Evolutionary conservation across 2,888 invertebrate species (phyloP).

Genomic region (Pristionchus maxplancki): DNA sequence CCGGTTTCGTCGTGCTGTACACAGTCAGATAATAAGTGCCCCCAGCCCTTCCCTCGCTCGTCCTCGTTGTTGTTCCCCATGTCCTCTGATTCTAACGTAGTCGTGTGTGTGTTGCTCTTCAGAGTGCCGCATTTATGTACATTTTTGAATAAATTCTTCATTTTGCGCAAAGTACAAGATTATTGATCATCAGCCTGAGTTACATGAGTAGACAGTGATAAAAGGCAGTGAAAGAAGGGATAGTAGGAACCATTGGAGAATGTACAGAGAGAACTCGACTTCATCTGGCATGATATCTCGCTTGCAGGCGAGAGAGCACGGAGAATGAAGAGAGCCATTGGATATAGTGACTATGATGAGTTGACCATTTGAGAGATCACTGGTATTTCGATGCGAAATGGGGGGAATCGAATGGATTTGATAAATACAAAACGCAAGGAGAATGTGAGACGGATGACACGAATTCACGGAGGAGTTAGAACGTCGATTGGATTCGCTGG

Average conservation of each 20-base stretch:
- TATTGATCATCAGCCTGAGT: slow-evolving; percentile 35
- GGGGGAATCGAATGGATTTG: not conserved
- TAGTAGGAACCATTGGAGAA: not conserved
- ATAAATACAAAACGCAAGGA: not conserved
- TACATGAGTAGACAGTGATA: slow-evolving; percentile 7
- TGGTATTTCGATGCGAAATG: slow-evolving; percentile 27
- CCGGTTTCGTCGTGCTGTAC: slow-evolving; percentile 1
- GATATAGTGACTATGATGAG: slow-evolving; percentile 10
- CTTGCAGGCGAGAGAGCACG: not conserved
- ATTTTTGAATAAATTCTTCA: slow-evolving; percentile 43
- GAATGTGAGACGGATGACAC: slow-evolving; percentile 28
- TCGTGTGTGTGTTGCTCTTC: not conserved
- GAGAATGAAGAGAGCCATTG: not conserved
- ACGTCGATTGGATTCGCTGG: slow-evolving; percentile 28
- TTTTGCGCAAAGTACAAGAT: not conserved
- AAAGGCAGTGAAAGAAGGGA: not conserved
- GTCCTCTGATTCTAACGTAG: not conserved
- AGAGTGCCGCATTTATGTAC: slow-evolving; percentile 37
- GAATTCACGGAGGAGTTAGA: slow-evolving; percentile 16
- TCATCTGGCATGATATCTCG: not conserved
- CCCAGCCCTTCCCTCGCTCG: not conserved
- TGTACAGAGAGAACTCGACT: not conserved
- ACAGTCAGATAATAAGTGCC: slow-evolving; percentile 21
- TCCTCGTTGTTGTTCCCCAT: not conserved
- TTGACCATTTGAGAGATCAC: slow-evolving; percentile 38